These are phyloP conservation scores for Progne subis DNA, from an alignment of 2,113 vertebrate genomes.

Conservation along the genomic window DNA sequence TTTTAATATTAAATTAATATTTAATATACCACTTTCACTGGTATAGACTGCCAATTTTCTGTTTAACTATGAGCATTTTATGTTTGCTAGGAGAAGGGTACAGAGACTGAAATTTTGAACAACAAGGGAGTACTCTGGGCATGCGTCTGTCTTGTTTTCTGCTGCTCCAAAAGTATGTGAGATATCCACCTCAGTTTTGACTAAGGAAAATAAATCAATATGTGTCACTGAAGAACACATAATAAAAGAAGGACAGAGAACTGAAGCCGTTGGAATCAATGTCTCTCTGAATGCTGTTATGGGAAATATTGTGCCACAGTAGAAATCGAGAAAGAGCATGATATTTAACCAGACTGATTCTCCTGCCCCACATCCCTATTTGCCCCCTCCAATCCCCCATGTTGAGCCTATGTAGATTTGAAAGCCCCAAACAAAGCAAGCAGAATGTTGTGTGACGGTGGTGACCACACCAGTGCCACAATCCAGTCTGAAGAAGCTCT, in stretches of 20 bases:
- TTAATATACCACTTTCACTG: background rate
- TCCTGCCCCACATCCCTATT: fast-evolving
- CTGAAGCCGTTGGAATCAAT: background rate
- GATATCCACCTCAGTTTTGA: background rate
- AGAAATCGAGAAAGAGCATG: background rate
- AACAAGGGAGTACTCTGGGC: background rate
- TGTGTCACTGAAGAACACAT: background rate
- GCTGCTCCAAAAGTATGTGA: background rate
- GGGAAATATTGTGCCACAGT: background rate
- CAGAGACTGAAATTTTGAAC: background rate
- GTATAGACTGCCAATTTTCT: background rate
- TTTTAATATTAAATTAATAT: no score
- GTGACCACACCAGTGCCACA: background rate
- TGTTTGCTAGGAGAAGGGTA: background rate
- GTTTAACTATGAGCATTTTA: background rate
- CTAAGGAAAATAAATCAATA: background rate
- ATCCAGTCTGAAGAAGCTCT: background rate
- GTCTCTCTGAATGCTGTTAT: background rate
- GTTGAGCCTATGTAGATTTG: background rate
- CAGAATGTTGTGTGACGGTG: background rate
- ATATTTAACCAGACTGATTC: background rate
- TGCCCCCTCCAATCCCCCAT: fast-evolving
- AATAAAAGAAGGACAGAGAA: background rate
- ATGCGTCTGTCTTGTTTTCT: background rate
- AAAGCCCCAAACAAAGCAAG: background rate